Base-by-base conservation (phyloP, 1,140 invertebrate species). In the Trachelipus rathkii region DNA sequence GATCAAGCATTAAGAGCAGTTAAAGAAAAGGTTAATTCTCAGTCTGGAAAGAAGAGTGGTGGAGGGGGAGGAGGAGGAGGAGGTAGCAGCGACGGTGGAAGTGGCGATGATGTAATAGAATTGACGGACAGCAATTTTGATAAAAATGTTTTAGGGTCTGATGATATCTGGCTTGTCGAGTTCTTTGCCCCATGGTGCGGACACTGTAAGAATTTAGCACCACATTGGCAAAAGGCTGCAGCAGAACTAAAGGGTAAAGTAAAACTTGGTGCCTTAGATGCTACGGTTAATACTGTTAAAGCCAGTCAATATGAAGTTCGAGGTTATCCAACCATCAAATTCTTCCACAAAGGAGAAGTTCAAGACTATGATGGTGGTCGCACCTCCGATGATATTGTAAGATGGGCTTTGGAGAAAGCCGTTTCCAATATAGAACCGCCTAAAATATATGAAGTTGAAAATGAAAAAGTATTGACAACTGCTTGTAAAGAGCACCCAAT, bases 161-260 rank as follows among this genome's bases (percentile, higher is more conserved):
- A 96, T 15, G 95, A 98, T 82, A 89, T 96, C 85, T 98, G 95
- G 94, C 84, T 99, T 71, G 95, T 99, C 6, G 96, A 98, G 85
- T 99, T 99, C 88, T 98, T 91, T 86, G 97, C 97, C 15, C 97
- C 97, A 0, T 96, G 94, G 94, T 97, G 95, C 85, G 94, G 94
- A 23, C 94, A 98, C 85, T 98, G 97, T 83, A 97, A 99, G 86
- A 96, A 94, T 84, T 87, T 99, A 13, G 95, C 92, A 70, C 97
- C 97, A 0, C 91, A 96, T 80, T 99, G 95, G 95, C 92, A 92
- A 19, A 90, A 92, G 84, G 97, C 97, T 50, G 97, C 98, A 60
- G 90, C 91, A 33, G 91, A 97, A 84, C 87, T 99, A 0, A 97
- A 97, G 86, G 97, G 96, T 24, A 86, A 89, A 44, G 88, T 97